A percentile compares a stretch with the other conserved stretches of the same genome.
Conservation (phyloP, 1,140 invertebrate genomes). For the Rhagoletis zephyria region DNA sequence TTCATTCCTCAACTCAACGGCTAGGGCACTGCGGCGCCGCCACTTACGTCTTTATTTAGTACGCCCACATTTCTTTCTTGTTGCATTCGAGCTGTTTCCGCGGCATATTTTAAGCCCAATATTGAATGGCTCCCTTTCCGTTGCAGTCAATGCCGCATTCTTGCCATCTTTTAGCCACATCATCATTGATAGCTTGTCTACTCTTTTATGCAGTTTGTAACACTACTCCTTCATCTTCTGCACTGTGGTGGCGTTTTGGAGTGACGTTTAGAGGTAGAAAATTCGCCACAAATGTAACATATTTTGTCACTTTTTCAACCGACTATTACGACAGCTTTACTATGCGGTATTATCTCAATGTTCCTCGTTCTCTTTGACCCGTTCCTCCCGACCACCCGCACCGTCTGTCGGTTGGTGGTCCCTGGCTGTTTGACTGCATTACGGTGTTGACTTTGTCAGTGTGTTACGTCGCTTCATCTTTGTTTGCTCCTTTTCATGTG, state of each 20-base stretch:
- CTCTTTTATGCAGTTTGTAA: background rate
- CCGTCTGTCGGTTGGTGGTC: background rate
- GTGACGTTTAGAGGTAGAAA: background rate
- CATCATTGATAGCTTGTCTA: constrained; percentile 16
- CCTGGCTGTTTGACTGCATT: background rate
- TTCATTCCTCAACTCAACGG: background rate
- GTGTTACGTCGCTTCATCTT: background rate
- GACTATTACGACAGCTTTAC: background rate
- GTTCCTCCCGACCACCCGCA: background rate
- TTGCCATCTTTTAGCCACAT: background rate
- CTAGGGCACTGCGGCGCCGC: background rate
- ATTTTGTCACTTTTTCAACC: background rate
- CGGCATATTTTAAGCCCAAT: constrained; percentile 3
- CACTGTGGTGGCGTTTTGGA: background rate
- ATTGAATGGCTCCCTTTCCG: background rate
- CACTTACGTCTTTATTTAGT: constrained; percentile 4
- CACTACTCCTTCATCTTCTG: background rate
- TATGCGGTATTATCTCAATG: background rate
- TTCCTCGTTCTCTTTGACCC: no score
- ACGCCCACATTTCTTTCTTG: background rate
- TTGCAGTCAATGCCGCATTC: background rate
- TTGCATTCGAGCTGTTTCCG: constrained; percentile 40
- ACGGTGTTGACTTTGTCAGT: background rate
- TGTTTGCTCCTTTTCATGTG: background rate
- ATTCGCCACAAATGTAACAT: background rate